These are phyloP conservation scores for Aplysina aerophoba DNA, from an alignment of 37 sponge, comb jelly and placozoan species.

Conservation along the genomic window DNA sequence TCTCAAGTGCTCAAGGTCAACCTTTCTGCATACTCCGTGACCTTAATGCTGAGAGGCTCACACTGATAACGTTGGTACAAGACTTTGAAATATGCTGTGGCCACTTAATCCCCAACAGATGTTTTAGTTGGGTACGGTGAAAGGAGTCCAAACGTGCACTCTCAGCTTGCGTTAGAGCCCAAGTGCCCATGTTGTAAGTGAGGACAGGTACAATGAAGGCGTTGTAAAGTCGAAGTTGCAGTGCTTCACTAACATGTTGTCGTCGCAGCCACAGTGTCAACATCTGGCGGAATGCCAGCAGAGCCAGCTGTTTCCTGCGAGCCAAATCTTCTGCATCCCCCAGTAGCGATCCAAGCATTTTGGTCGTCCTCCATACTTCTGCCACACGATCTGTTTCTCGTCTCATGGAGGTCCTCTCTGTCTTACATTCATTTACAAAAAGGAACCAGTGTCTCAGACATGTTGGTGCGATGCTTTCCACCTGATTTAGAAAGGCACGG, in stretches of 20 bases:
- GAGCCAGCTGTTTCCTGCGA: conserved; percentile 36
- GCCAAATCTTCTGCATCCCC: conserved; percentile 33
- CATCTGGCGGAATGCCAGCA: conserved; percentile 26
- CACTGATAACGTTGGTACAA: conserved; percentile 23
- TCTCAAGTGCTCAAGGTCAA: no score
- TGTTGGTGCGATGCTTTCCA: conserved; percentile 21
- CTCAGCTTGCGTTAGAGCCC: conserved; percentile 21
- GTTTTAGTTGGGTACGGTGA: conserved; percentile 14
- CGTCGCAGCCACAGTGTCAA: conserved; percentile 19
- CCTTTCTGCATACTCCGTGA: no score
- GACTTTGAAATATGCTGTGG: conserved; percentile 22
- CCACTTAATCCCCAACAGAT: conserved; percentile 30
- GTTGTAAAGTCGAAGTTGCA: conserved; percentile 26
- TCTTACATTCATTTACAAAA: conserved; percentile 27
- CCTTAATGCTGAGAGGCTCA: conserved; percentile 28
- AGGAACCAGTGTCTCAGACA: conserved; percentile 22
- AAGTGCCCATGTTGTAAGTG: conserved; percentile 28
- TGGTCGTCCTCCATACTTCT: conserved; percentile 40
- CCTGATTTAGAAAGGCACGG: conserved; percentile 20
- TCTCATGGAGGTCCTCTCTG: conserved; percentile 22
- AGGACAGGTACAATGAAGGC: conserved; percentile 31
- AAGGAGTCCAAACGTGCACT: conserved; percentile 36
- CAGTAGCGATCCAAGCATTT: conserved; percentile 31
- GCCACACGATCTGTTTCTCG: conserved; percentile 26
- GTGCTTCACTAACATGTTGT: conserved; percentile 17